Conservation (phyloP, 1,140 invertebrate species). For the Tetramorium parvispinum region DNA sequence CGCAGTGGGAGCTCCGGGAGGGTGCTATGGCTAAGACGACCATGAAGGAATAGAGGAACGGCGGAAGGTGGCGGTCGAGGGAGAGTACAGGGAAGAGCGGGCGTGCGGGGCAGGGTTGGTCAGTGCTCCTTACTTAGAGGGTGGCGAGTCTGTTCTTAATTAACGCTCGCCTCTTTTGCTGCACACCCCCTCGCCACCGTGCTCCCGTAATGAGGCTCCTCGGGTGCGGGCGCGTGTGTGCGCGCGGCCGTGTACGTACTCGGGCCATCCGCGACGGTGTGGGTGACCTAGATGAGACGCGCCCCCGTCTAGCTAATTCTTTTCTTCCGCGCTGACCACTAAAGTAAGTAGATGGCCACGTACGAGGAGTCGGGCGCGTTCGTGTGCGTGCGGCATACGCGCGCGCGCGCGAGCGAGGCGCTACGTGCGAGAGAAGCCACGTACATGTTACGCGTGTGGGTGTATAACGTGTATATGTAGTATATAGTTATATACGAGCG, state of each 20-base stretch:
- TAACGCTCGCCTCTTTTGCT: conserved; percentile 85
- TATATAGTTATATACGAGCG: conserved; percentile 32
- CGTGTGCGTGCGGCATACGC: conserved; percentile 31
- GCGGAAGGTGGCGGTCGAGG: conserved; percentile 65
- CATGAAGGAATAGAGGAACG: conserved; percentile 69
- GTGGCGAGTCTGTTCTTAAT: conserved; percentile 86
- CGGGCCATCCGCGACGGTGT: conserved; percentile 71
- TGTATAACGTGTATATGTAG: not conserved
- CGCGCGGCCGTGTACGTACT: conserved; percentile 67
- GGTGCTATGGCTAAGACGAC: conserved; percentile 75
- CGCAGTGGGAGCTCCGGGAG: conserved; percentile 69
- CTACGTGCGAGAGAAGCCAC: not conserved
- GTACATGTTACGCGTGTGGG: not conserved
- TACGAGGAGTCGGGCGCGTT: conserved; percentile 69
- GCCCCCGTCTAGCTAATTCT: conserved; percentile 85
- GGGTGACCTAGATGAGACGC: conserved; percentile 85
- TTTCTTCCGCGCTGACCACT: conserved; percentile 85
- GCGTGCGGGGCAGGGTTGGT: conserved; percentile 75
- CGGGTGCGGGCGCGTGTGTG: conserved; percentile 76
- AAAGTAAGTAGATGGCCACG: conserved; percentile 85
- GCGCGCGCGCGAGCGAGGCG: not conserved
- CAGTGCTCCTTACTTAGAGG: conserved; percentile 85
- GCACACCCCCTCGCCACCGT: conserved; percentile 83
- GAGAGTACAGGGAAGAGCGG: conserved; percentile 1
- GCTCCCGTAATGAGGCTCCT: conserved; percentile 83